Evolutionary conservation across 2,888 invertebrate genomes (phyloP).

Genomic region (Amblyteles armatorius): DNA sequence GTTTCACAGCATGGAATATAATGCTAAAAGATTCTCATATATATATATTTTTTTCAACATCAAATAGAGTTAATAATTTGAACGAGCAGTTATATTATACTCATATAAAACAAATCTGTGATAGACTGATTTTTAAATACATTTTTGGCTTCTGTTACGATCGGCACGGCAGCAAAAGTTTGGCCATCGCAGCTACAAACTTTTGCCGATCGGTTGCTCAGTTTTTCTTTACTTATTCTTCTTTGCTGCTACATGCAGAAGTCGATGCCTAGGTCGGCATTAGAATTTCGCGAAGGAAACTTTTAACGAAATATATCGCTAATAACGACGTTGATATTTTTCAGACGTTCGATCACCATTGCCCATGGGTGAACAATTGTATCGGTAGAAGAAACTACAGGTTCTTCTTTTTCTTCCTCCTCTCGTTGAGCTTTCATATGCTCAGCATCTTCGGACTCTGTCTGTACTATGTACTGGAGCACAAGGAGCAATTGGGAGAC

Average conservation of each 20-base stretch:
- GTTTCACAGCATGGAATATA: neutral
- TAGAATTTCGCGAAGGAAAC: neutral
- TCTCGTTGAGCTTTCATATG: slow-evolving; percentile 98
- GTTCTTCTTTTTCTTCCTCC: slow-evolving; percentile 99
- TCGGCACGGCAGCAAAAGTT: neutral
- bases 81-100: neutral
- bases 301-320: neutral
- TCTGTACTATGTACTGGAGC: slow-evolving; percentile 95
- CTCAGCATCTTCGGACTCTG: slow-evolving; percentile 98
- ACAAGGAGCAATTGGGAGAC: slow-evolving; percentile 92
- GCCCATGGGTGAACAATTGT: slow-evolving; percentile 99
- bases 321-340: slow-evolving; percentile 80
- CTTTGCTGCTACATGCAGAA: too few relatives aligned
- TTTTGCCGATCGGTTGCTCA: too few relatives aligned
- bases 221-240: too few relatives aligned
- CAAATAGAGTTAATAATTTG: neutral
- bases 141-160: neutral
- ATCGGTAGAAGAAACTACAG: slow-evolving; percentile 98
- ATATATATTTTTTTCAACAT: neutral
- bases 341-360: slow-evolving; percentile 99
- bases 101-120: neutral
- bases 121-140: neutral
- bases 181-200: neutral
- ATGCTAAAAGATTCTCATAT: neutral
- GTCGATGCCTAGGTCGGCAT: neutral